Percentiles rank a stretch among this genome's conserved stretches.
phyloP scores from a whole-genome alignment of 1,140 invertebrate genomes.

The Trichogramma pretiosum region DNA sequence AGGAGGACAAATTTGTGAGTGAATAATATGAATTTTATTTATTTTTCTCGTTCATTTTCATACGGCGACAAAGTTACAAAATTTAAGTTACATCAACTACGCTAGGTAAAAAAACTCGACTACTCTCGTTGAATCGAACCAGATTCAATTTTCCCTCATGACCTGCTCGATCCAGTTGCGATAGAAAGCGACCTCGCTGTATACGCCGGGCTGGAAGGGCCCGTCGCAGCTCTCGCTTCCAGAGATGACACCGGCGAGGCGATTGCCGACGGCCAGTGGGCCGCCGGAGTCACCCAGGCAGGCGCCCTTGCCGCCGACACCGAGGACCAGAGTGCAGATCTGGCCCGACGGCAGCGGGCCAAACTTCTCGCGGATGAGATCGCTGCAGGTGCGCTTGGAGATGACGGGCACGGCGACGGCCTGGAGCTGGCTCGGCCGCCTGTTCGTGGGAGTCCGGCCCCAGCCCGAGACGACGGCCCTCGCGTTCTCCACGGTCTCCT shows the following conservation, averaged over 20 bases:
- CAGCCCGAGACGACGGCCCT: constrained; percentile 33
- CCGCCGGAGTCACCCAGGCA: constrained; percentile 55
- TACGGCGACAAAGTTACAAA: no score
- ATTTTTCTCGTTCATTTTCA: no score
- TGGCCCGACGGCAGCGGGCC: constrained; percentile 52
- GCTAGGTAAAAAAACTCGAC: no score
- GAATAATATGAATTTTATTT: no score
- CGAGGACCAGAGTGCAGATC: constrained; percentile 60
- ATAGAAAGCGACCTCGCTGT: constrained; percentile 44
- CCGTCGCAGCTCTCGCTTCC: constrained; percentile 51
- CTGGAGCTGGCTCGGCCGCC: constrained; percentile 19
- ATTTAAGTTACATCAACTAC: no score
- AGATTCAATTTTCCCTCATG: no score
- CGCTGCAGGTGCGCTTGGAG: constrained; percentile 27
- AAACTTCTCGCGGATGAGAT: constrained; percentile 28
- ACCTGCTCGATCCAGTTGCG: constrained; percentile 41
- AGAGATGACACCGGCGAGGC: constrained; percentile 50
- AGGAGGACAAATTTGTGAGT: no score
- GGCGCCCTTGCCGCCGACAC: constrained; percentile 57
- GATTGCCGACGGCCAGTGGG: constrained; percentile 31
- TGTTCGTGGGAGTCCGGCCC: constrained; percentile 27
- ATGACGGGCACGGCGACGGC: constrained; percentile 38
- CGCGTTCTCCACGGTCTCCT: constrained; percentile 22
- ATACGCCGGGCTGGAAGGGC: constrained; percentile 46
- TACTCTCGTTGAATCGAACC: no score